Evolutionary conservation across 2,113 vertebrate species (phyloP), one percentile per base, ranked within the genome.

Genomic region (Ondatra zibethicus): DNA sequence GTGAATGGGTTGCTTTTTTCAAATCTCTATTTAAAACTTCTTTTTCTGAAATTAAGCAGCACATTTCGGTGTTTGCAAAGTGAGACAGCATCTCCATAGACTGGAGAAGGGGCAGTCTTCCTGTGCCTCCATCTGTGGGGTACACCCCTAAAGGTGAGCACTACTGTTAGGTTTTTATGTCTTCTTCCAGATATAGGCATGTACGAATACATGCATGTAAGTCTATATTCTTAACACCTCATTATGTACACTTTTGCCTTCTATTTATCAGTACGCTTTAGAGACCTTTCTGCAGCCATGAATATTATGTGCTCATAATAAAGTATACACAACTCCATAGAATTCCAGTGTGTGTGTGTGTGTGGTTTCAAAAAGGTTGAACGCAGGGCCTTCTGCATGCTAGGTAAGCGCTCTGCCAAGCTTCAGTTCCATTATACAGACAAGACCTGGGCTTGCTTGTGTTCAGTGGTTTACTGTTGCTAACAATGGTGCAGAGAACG

Each of bases 21-120:
- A 55, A 95, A 75, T 31, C 70, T 68, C 66, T 47, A 88, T 87
- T 90, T 27, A 52, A 93, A 93, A 45, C 45, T 25, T 42, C 66
- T 92, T 88, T 92, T 94, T 91, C 80, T 31, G 4, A 75, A 96
- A 50, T 31, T 42, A 88, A 29, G 27, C n/a, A 89, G n/a, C 65
- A 73, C 8, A 70, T 63, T 58, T 31, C 76, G 80, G 36, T 86
- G 33, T 58, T 84, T 63, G 88, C 36, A 89, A 85, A 78, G 39
- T 78, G 33, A 65, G 63, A 88, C 16, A 13, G 66, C 65, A 63
- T 33, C 33, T 80, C 42, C 81, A 39, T 36, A 21, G 75, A 61
- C 13, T 65, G 50, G 66, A 85, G 12, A n/a, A 72, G 68, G 19
- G 68, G 17, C 16, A 8, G 36, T 36, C 68, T 17, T 50, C 36